These are phyloP conservation scores for Campylomormyrus numenius DNA, from an alignment of 2,113 vertebrate species.

Conservation along the genomic window DNA sequence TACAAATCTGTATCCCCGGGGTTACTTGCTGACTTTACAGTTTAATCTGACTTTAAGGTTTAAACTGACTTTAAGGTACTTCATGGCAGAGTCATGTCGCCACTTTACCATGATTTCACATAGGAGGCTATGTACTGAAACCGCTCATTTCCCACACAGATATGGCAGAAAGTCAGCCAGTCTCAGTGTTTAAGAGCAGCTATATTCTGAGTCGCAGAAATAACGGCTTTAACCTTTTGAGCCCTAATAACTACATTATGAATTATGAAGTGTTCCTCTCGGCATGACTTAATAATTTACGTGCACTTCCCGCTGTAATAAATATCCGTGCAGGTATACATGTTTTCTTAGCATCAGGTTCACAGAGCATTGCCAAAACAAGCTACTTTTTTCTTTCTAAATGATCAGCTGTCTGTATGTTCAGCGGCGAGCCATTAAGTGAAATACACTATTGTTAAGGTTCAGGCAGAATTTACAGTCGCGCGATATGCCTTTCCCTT, in stretches of 20 bases:
- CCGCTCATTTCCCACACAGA: background rate
- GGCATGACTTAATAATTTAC: constrained; percentile 22
- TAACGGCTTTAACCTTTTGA: background rate
- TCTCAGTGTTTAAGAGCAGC: background rate
- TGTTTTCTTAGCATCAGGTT: constrained; percentile 25
- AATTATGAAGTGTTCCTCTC: constrained; percentile 24
- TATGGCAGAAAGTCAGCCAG: background rate
- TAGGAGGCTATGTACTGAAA: background rate
- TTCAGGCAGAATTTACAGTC: background rate
- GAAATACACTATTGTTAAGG: constrained; percentile 7
- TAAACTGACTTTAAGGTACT: background rate
- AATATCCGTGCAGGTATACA: constrained; percentile 23
- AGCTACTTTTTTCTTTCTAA: constrained; percentile 9
- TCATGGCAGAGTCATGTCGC: background rate
- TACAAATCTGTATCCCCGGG: background rate
- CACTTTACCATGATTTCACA: background rate
- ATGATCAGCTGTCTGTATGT: background rate
- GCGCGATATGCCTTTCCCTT: background rate
- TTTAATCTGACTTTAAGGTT: background rate
- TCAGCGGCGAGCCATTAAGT: background rate
- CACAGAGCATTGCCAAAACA: constrained; percentile 23
- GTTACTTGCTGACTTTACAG: background rate
- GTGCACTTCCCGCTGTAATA: constrained; percentile 23
- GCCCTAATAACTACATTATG: background rate
- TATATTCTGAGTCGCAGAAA: background rate